Evolutionary conservation across 2,888 invertebrate genomes (phyloP).

Genomic region (Elysia crispata): DNA sequence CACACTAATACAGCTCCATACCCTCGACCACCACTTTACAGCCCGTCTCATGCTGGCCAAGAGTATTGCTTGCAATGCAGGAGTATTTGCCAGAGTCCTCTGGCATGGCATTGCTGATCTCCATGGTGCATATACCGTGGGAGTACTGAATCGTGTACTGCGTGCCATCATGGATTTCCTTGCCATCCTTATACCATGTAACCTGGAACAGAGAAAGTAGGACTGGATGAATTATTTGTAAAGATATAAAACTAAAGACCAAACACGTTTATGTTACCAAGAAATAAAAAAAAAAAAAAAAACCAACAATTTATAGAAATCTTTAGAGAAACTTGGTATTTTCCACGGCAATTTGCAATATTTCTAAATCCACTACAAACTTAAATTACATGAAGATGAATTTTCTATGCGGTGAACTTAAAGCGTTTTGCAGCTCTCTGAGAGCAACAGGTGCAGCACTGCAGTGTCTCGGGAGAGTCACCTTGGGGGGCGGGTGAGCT

Average conservation of each 20-base stretch:
- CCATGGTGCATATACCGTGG: conserved; percentile 97
- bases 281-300: too few species aligned
- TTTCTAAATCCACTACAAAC: too few species aligned
- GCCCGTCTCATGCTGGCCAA: conserved; percentile 96
- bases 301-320: too few species aligned
- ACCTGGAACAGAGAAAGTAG: conserved; percentile 75
- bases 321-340: too few species aligned
- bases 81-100: conserved; percentile 97
- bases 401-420: too few species aligned
- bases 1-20: conserved; percentile 43
- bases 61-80: conserved; percentile 94
- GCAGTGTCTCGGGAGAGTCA: too few species aligned
- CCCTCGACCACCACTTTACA: conserved; percentile 83
- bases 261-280: too few species aligned
- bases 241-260: too few species aligned
- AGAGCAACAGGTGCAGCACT: too few species aligned
- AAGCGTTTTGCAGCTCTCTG: too few species aligned
- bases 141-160: conserved; percentile 90
- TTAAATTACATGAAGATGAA: too few species aligned
- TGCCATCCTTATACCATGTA: conserved; percentile 89
- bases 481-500: conserved; percentile 95
- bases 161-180: conserved; percentile 90
- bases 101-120: conserved; percentile 95
- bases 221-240: not conserved
- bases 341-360: too few species aligned